Conservation (phyloP, 1,140 invertebrate species). For the Anoplolepis gracilipes region DNA sequence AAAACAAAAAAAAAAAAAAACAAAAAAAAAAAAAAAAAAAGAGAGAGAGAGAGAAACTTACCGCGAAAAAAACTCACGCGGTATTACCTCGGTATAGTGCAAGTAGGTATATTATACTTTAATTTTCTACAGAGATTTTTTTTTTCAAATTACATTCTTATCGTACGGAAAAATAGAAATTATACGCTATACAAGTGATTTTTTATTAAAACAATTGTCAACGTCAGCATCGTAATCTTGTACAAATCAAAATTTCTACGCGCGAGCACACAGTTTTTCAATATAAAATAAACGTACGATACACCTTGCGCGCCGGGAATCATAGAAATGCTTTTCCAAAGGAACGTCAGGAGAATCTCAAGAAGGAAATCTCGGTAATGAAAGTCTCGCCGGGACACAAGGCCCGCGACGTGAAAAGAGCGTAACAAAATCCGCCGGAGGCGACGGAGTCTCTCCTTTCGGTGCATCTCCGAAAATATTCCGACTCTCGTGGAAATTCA, state of each 20-base stretch:
- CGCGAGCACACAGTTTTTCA: constrained; percentile 6
- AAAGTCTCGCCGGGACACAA: constrained; percentile 44
- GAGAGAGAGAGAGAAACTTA: neutral
- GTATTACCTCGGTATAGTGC: neutral
- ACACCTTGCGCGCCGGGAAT: neutral
- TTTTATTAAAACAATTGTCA: neutral
- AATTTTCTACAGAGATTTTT: neutral
- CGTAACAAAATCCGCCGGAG: constrained; percentile 40
- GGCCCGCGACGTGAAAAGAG: constrained; percentile 37
- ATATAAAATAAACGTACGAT: neutral
- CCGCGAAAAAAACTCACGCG: neutral
- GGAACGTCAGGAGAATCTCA: constrained; percentile 19
- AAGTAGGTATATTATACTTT: neutral
- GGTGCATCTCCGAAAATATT: constrained; percentile 42
- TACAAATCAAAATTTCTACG: neutral
- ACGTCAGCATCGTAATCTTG: neutral
- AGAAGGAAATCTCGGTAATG: constrained; percentile 52
- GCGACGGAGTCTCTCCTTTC: constrained; percentile 16
- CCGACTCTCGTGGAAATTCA: constrained; percentile 44
- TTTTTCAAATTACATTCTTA: neutral
- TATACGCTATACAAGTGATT: neutral
- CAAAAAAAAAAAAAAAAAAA: neutral
- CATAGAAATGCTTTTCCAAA: constrained; percentile 8
- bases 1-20: neutral
- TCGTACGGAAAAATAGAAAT: neutral